Conservation (phyloP, 2,797 vertebrate genomes). For the Macrochelys suwanniensis region DNA sequence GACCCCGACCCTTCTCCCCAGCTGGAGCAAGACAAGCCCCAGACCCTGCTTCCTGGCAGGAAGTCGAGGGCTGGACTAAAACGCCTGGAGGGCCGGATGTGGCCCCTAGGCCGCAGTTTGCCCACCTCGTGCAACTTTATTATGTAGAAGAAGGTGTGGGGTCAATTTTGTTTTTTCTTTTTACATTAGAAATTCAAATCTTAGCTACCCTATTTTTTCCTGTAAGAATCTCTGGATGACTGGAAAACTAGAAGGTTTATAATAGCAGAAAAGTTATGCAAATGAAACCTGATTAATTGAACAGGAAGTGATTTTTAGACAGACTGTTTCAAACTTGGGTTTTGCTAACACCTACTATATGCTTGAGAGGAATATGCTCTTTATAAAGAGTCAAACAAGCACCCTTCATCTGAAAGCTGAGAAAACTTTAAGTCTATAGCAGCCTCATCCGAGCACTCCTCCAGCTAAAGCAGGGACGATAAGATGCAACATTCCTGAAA, state of each 20-base stretch:
- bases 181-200: neutral
- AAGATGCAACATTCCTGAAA: neutral
- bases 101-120: no score
- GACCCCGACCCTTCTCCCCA: no score
- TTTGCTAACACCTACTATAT: neutral
- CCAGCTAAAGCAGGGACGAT: neutral
- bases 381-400: neutral
- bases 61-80: no score
- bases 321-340: neutral
- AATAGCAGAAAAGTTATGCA: neutral
- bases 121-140: neutral
- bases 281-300: neutral
- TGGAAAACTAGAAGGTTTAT: neutral
- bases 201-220: neutral
- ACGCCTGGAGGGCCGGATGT: no score
- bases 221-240: fast-evolving
- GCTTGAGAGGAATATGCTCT: neutral
- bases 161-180: neutral
- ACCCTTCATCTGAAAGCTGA: neutral
- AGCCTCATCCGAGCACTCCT: neutral
- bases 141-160: neutral
- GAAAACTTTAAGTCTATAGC: neutral
- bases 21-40: no score
- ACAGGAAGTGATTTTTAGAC: neutral
- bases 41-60: no score